Percentiles rank a stretch among this genome's conserved stretches.
Evolutionary conservation across 1,140 invertebrate genomes (phyloP).

Genomic region (Sarcophaga bullata): DNA sequence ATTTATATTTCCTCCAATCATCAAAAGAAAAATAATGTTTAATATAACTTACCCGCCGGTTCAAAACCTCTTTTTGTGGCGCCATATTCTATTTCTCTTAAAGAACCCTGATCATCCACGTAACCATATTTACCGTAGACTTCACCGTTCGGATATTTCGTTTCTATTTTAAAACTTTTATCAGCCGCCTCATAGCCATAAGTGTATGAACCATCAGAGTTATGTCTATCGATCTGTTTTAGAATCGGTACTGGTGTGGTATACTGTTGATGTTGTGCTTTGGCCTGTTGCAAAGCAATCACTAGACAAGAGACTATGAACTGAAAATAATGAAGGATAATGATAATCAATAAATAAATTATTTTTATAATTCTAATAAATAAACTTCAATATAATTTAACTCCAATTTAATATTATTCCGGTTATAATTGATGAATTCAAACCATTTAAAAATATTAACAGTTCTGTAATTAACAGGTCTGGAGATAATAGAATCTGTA

Average conservation of each 20-base stretch:
- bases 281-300: conserved; percentile 3
- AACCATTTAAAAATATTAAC: no score
- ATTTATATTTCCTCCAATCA: neutral
- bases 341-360: neutral
- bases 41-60: conserved; percentile 80
- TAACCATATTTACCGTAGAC: conserved; percentile 78
- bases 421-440: no score
- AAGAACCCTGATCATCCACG: conserved; percentile 79
- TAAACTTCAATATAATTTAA: neutral
- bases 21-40: neutral
- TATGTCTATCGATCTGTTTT: conserved; percentile 88
- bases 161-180: conserved; percentile 93
- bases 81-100: conserved; percentile 87
- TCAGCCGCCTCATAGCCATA: conserved; percentile 90
- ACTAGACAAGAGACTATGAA: conserved; percentile 38
- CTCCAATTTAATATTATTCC: no score
- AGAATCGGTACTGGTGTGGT: conserved; percentile 81
- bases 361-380: neutral
- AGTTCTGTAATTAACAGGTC: neutral
- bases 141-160: conserved; percentile 83
- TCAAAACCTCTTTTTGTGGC: conserved; percentile 88
- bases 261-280: conserved; percentile 60
- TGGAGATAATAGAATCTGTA: no score
- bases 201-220: conserved; percentile 86
- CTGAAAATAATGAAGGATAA: neutral